Conservation (phyloP, 2,797 vertebrate species). For the Distichodus sexfasciatus region DNA sequence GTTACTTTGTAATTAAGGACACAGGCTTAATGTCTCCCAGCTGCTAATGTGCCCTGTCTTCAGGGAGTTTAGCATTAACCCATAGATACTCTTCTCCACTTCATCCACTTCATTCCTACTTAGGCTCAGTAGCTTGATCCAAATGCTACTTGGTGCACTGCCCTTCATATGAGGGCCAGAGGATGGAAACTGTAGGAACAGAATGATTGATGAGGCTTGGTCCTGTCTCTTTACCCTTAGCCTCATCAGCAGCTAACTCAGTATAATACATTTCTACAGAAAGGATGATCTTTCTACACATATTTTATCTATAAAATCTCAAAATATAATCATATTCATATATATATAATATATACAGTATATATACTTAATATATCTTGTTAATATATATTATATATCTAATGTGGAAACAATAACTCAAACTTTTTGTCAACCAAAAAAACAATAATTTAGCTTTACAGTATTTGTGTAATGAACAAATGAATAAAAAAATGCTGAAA, state of each 20-base stretch:
- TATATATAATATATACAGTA: slow-evolving; percentile 28
- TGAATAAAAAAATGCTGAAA: no score
- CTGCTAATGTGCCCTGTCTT: neutral
- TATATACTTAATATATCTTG: no score
- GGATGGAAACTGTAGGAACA: neutral
- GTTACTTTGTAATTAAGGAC: neutral
- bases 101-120: neutral
- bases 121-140: neutral
- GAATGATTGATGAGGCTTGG: neutral
- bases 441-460: no score
- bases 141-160: neutral
- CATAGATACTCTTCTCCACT: neutral
- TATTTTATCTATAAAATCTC: no score
- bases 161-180: neutral
- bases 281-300: no score
- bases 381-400: no score
- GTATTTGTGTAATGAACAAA: no score
- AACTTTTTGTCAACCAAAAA: no score
- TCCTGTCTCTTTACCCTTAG: slow-evolving; percentile 33
- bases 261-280: no score
- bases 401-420: no score
- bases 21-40: neutral
- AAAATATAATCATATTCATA: no score
- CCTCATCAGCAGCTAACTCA: slow-evolving; percentile 26
- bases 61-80: neutral